phyloP scores from a whole-genome alignment of 2,113 vertebrate species.

The Oreotrochilus melanogaster region DNA sequence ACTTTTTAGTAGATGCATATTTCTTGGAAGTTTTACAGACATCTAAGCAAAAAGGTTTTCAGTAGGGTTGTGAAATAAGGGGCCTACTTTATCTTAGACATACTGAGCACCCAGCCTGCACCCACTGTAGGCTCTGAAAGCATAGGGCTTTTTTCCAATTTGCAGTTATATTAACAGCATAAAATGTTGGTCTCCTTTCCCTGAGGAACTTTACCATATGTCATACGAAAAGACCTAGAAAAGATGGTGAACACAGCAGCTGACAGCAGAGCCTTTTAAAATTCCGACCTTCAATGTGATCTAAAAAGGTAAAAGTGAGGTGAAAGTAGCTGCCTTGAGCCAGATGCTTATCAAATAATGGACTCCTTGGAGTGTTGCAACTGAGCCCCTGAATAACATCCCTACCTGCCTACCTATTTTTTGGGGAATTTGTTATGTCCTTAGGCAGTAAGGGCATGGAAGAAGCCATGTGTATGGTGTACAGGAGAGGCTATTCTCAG shows the following conservation, averaged over 20 bases:
- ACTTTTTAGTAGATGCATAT: neutral
- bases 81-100: neutral
- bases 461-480: neutral
- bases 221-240: neutral
- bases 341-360: neutral
- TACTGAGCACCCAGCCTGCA: neutral
- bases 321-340: neutral
- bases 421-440: neutral
- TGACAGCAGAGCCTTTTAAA: neutral
- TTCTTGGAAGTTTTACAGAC: neutral
- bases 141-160: neutral
- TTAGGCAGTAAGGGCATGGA: neutral
- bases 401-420: neutral
- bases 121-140: neutral
- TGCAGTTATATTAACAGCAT: neutral
- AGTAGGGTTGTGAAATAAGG: neutral
- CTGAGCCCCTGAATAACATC: accelerated
- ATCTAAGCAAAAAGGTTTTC: neutral
- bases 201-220: accelerated
- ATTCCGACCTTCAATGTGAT: neutral
- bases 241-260: neutral
- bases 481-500: neutral
- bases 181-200: neutral
- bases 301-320: neutral
- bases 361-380: neutral